These are phyloP conservation scores for Pristionchus japonicus DNA, from an alignment of 2,888 invertebrate genomes.

Conservation along the genomic window DNA sequence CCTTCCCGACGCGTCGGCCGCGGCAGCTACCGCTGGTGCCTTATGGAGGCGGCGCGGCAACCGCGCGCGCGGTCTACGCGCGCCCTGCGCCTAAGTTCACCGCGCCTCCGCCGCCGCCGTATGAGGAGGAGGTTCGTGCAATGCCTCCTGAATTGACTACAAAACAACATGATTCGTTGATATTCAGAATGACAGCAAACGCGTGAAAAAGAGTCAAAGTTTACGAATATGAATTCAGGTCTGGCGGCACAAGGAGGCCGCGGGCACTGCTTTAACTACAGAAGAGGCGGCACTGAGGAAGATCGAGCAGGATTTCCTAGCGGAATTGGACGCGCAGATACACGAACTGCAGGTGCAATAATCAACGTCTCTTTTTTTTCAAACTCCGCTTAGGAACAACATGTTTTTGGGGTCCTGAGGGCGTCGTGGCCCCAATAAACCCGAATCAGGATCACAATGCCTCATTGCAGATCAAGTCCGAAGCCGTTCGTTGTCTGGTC, in stretches of 20 bases:
- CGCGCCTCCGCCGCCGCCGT: constrained; percentile 40
- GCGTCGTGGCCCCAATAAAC: too few species aligned
- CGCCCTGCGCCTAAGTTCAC: constrained; percentile 12
- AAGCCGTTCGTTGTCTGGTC: constrained; percentile 45
- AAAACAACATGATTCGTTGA: background rate
- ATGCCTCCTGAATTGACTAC: too few species aligned
- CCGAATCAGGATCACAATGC: background rate
- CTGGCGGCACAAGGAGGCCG: background rate
- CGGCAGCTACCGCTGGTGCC: constrained; percentile 42
- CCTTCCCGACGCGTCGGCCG: constrained; percentile 33
- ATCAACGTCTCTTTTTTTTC: too few species aligned
- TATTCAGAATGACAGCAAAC: background rate
- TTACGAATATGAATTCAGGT: background rate
- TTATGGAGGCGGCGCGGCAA: background rate
- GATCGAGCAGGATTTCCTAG: constrained; percentile 47
- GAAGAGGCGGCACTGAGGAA: constrained; percentile 31
- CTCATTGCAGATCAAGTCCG: constrained; percentile 39
- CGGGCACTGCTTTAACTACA: background rate
- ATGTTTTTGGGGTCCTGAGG: too few species aligned
- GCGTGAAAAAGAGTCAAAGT: background rate
- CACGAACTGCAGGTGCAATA: constrained; percentile 47
- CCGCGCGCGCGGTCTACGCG: background rate
- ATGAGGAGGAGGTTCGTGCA: background rate
- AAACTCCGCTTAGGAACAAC: too few species aligned
- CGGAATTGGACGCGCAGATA: constrained; percentile 46